Evolutionary conservation across 2,113 vertebrate species (phyloP), one percentile per base, ranked within the genome.

Genomic region (Lates calcarifer): DNA sequence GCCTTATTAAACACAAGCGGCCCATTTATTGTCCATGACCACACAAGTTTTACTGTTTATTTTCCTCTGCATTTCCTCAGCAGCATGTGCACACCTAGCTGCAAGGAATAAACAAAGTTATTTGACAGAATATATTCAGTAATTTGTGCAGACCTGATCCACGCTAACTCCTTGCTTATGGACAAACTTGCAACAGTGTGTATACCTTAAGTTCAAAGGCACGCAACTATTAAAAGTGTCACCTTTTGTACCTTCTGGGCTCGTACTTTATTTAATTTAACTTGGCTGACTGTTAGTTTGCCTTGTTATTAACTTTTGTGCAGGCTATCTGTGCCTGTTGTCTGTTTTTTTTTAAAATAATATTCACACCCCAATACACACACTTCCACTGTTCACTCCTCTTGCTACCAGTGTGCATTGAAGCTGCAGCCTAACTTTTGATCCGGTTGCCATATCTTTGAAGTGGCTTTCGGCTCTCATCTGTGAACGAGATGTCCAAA

Each of bases 401-500:
- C 35, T 66, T 14, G 11, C 29, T 31, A 22, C 49, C 49, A 53
- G 14, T 4, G 28, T 55, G 43, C 33, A 45, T 43, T 28, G 71
- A 77, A 82, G 51, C 71, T 70, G 57, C 39, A 47, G 71, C 51
- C 43, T 13, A 15, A 74, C 71, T 72, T 82, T 69, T 80, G 43
- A 85, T 80, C 67, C 10, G 10, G 43, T 24, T 80, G 49, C 74
- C 31, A 1, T 14, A 26, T 77, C 74, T 88, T 73, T 85, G 82
- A 90, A 75, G 86, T 82, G 79, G 81, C 57, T 51, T 77, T 79
- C 22, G 5, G 1, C 63, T 81, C 66, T 89, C 87, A 82, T 89
- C 78, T 87, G 87, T 71, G 85, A 89, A 84, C 82, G 89, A 89
- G 70, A 88, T 79, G 83, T 87, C 62, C 64, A 69, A 65, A 86